Conservation (phyloP, 1,140 invertebrate species). For the Hycleus cichorii region DNA sequence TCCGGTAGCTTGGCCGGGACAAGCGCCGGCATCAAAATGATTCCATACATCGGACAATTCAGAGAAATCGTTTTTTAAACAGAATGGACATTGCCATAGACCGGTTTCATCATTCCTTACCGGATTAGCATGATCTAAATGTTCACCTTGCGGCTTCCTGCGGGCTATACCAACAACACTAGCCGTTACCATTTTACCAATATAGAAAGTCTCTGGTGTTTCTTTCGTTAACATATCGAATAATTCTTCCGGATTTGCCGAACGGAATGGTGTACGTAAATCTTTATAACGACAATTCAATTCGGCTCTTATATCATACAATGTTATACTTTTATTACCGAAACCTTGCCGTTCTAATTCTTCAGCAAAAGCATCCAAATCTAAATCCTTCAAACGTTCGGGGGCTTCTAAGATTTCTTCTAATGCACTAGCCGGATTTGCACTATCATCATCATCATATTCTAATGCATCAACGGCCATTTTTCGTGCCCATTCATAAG, state of each 20-base stretch:
- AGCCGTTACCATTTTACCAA: conserved; percentile 79
- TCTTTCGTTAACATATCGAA: conserved; percentile 97
- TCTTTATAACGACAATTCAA: conserved; percentile 95
- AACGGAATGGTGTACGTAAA: conserved; percentile 69
- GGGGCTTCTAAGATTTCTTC: conserved; percentile 96
- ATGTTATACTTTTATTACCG: conserved; percentile 90
- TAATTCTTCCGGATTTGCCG: conserved; percentile 76
- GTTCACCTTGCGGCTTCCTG: conserved; percentile 84
- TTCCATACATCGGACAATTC: conserved; percentile 97
- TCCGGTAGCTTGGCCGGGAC: conserved; percentile 91
- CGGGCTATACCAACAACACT: conserved; percentile 73
- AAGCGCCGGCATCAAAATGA: conserved; percentile 93
- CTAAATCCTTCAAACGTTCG: conserved; percentile 91
- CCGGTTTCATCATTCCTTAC: conserved; percentile 89
- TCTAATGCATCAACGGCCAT: conserved; percentile 99
- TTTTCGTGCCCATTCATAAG: conserved; percentile 98
- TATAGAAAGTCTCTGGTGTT: conserved; percentile 89
- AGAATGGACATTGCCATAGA: conserved; percentile 96
- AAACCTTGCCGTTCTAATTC: conserved; percentile 86
- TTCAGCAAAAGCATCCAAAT: conserved; percentile 97
- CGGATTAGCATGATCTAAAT: conserved; percentile 92
- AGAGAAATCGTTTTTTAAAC: conserved; percentile 89
- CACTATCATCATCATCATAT: conserved; percentile 93
- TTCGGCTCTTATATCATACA: conserved; percentile 96
- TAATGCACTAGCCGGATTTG: conserved; percentile 91